Percentiles rank a stretch among this genome's conserved stretches.
Conservation (phyloP, 2,888 invertebrate species). For the Matsumyia berberina region DNA sequence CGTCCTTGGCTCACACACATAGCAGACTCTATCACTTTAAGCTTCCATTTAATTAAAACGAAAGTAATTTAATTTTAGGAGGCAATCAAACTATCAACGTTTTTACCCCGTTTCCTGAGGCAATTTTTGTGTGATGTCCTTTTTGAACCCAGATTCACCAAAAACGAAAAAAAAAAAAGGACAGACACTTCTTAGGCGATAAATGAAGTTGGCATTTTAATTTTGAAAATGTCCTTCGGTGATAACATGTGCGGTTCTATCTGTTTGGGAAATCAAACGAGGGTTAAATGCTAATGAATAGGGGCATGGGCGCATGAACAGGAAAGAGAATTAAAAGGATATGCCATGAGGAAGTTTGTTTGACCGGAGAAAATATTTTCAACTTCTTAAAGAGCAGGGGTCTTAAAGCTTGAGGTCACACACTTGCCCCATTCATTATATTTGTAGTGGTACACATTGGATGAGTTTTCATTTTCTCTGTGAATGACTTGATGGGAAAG, state of each 20-base stretch:
- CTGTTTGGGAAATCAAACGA: slow-evolving; percentile 56
- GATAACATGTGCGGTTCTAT: slow-evolving; percentile 53
- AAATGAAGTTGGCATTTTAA: slow-evolving; percentile 65
- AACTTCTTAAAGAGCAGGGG: not conserved
- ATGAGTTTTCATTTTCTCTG: too few species aligned
- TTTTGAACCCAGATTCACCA: not conserved
- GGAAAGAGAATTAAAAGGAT: not conserved
- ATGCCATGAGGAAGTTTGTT: not conserved
- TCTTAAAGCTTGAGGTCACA: too few species aligned
- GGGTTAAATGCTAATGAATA: slow-evolving; percentile 46
- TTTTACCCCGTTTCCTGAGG: not conserved
- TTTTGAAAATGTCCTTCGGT: slow-evolving; percentile 50
- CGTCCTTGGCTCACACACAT: too few species aligned
- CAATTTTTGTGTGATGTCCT: slow-evolving; percentile 19
- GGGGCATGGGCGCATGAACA: not conserved
- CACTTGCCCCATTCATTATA: too few species aligned
- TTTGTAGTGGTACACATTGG: too few species aligned
- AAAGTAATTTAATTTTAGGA: slow-evolving; percentile 5
- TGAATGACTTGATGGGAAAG: too few species aligned
- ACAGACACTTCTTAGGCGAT: slow-evolving; percentile 1
- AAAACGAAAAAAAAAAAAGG: not conserved
- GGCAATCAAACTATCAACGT: slow-evolving; percentile 25
- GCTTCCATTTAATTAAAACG: slow-evolving; percentile 19
- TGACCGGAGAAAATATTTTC: not conserved
- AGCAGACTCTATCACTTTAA: not conserved